Conservation (phyloP, 2,888 invertebrate species). For the Notocelia uddmanniana region DNA sequence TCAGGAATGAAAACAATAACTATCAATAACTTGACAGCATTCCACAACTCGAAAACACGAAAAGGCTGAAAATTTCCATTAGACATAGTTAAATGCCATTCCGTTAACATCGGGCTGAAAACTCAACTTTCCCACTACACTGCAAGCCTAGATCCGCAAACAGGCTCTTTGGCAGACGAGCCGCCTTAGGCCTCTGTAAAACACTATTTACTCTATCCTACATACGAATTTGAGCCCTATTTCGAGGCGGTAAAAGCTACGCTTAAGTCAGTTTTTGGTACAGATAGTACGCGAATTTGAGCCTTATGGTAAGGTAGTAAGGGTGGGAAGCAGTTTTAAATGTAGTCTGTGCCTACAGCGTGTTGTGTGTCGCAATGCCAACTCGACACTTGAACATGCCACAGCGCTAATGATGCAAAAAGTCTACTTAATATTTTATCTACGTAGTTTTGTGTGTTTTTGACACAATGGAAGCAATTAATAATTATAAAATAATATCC, state of each 20-base stretch:
- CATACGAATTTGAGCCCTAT: neutral
- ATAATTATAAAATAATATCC: neutral
- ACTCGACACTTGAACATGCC: constrained; percentile 30
- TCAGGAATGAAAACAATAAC: too few relatives aligned
- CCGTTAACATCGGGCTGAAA: constrained; percentile 12
- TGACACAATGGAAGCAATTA: neutral
- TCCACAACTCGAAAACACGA: constrained; percentile 2
- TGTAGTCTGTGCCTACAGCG: constrained; percentile 6
- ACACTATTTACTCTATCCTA: constrained; percentile 3
- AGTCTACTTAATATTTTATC: neutral
- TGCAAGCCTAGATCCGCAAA: constrained; percentile 24
- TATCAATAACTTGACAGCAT: neutral
- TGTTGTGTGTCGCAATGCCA: constrained; percentile 33
- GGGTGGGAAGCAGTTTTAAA: neutral
- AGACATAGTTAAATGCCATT: constrained; percentile 25
- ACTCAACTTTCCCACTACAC: constrained; percentile 26
- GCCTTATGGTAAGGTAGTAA: neutral
- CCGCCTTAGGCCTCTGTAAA: constrained; percentile 26
- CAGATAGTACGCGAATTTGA: neutral
- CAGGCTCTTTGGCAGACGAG: constrained; percentile 25
- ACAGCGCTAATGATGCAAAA: neutral
- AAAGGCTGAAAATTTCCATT: constrained; percentile 11
- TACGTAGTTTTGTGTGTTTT: neutral
- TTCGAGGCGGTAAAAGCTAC: neutral
- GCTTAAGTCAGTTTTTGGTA: neutral